Evolutionary conservation across 1,140 invertebrate genomes (phyloP).

Genomic region (Mesaphorura yosii): DNA sequence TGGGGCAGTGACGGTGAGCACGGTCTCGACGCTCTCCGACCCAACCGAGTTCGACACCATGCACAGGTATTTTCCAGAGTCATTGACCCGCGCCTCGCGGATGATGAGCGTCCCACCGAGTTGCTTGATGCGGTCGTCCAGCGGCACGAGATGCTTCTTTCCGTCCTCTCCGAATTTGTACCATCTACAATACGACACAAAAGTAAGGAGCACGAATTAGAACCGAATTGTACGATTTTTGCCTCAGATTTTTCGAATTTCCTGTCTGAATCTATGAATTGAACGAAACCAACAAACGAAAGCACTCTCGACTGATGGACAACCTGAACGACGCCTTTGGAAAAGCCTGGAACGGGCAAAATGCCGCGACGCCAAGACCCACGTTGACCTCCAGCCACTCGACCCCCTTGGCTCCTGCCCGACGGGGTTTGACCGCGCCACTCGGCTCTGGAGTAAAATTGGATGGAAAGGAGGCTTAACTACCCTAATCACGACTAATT

Average conservation of each 20-base stretch:
- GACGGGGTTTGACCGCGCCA: constrained; percentile 38
- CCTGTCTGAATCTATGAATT: not conserved
- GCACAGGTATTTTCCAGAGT: constrained; percentile 83
- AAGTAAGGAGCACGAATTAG: not conserved
- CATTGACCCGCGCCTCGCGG: constrained; percentile 73
- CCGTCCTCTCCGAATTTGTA: constrained; percentile 83
- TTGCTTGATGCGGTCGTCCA: constrained; percentile 79
- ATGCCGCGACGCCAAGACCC: constrained; percentile 36
- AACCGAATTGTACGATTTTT: too few relatives aligned
- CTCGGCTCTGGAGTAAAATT: constrained; percentile 41
- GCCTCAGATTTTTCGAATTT: not conserved
- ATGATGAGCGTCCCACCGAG: constrained; percentile 89
- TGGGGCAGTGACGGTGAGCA: constrained; percentile 81
- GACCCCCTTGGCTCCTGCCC: constrained; percentile 37
- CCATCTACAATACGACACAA: constrained; percentile 58
- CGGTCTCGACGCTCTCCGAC: constrained; percentile 80
- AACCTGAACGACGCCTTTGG: constrained; percentile 36
- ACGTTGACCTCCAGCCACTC: constrained; percentile 36
- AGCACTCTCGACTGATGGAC: constrained; percentile 36
- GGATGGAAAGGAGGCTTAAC: too few relatives aligned
- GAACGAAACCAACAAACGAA: not conserved
- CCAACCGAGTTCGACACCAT: constrained; percentile 89
- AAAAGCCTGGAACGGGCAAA: constrained; percentile 34
- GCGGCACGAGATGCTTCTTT: constrained; percentile 64
- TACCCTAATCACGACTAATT: too few relatives aligned